phyloP scores from a whole-genome alignment of 2,888 invertebrate genomes.

The Lamproptera curius region DNA sequence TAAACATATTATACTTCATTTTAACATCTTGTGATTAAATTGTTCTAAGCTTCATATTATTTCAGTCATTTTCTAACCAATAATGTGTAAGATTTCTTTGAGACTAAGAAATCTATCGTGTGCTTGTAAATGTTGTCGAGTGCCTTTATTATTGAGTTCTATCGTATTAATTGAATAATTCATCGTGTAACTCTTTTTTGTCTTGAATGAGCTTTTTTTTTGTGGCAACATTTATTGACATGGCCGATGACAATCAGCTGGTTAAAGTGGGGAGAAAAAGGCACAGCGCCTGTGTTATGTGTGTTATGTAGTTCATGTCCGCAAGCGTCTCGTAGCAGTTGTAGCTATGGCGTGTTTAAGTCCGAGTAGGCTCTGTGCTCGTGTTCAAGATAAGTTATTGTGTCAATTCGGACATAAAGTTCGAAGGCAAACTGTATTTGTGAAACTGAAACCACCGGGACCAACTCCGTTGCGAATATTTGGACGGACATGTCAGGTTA shows the following conservation, averaged over 20 bases:
- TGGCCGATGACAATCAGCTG: constrained; percentile 75
- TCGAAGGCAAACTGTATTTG: constrained; percentile 83
- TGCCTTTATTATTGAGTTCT: too few species aligned
- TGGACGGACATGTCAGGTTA: constrained; percentile 74
- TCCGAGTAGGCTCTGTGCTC: constrained; percentile 89
- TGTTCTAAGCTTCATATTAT: too few species aligned
- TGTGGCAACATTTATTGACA: constrained; percentile 39
- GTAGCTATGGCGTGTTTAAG: constrained; percentile 90
- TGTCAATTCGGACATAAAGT: constrained; percentile 87
- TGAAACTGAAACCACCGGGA: constrained; percentile 83
- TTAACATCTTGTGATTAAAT: too few species aligned
- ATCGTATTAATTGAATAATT: too few species aligned
- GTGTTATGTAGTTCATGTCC: constrained; percentile 74
- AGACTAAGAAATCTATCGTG: too few species aligned
- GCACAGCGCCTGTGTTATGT: constrained; percentile 58
- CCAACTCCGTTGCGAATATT: constrained; percentile 76
- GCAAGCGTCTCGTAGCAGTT: constrained; percentile 83
- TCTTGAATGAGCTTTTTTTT: too few species aligned
- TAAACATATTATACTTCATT: too few species aligned
- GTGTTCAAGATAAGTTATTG: constrained; percentile 87
- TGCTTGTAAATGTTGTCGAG: too few species aligned
- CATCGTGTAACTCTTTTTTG: too few species aligned
- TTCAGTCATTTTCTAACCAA: too few species aligned
- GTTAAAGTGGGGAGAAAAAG: constrained; percentile 72
- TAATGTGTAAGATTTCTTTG: too few species aligned